Percentiles rank a stretch among this genome's conserved stretches.
phyloP scores from a whole-genome alignment of 1,140 invertebrate species.

The Neuroterus valhalla region DNA sequence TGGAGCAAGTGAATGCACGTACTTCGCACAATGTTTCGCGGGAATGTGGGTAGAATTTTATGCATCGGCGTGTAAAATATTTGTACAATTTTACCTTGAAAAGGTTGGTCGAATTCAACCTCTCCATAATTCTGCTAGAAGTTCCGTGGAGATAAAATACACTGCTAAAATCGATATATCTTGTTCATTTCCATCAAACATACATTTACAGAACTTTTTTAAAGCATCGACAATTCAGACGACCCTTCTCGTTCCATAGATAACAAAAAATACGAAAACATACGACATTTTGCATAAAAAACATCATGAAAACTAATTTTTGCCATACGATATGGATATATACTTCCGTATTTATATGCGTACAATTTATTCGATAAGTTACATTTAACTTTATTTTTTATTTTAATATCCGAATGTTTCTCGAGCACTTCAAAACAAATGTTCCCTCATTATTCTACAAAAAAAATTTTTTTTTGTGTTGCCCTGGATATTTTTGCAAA shows the following conservation, averaged over 20 bases:
- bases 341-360: slow-evolving; percentile 1
- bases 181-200: not conserved
- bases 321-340: not conserved
- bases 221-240: not conserved
- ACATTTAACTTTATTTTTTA: not conserved
- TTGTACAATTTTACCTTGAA: too few relatives aligned
- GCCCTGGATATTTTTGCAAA: too few relatives aligned
- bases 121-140: too few relatives aligned
- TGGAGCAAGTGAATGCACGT: too few relatives aligned
- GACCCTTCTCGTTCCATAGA: not conserved
- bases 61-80: too few relatives aligned
- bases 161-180: not conserved
- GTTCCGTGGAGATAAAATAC: too few relatives aligned
- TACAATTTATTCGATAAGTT: not conserved
- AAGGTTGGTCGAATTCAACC: too few relatives aligned
- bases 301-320: not conserved
- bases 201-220: not conserved
- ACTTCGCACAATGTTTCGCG: too few relatives aligned
- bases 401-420: not conserved
- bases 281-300: slow-evolving; percentile 2
- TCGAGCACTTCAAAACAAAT: not conserved
- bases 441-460: too few relatives aligned
- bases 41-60: too few relatives aligned
- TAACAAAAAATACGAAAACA: not conserved
- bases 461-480: too few relatives aligned